phyloP scores from a whole-genome alignment of 2,113 vertebrate species.

The Corythaeola cristata region DNA sequence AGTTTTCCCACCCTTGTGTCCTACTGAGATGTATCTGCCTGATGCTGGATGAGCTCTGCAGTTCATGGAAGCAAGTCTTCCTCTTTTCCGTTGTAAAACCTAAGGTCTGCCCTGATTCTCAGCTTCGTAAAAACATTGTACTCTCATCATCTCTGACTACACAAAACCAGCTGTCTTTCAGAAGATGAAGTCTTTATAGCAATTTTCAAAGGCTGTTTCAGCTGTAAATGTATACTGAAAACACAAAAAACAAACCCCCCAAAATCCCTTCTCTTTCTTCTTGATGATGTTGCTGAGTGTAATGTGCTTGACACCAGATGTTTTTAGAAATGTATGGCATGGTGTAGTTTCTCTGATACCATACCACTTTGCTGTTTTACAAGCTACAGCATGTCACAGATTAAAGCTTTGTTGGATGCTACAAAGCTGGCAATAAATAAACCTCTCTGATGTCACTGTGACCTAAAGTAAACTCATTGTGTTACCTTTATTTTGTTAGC shows the following conservation, averaged over 20 bases:
- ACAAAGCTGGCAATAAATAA: constrained; percentile 71
- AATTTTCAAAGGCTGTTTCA: constrained; percentile 61
- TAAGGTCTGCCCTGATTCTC: constrained; percentile 43
- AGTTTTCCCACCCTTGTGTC: not conserved
- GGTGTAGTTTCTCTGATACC: constrained; percentile 64
- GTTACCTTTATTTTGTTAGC: constrained; percentile 20
- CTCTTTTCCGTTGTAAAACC: not conserved
- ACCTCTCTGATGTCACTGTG: constrained; percentile 63
- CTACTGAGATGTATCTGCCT: not conserved
- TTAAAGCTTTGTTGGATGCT: constrained; percentile 69
- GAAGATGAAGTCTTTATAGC: constrained; percentile 23
- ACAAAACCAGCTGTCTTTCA: constrained; percentile 53
- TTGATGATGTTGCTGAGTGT: constrained; percentile 18
- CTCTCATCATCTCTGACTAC: constrained; percentile 2
- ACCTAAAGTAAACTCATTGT: constrained; percentile 69
- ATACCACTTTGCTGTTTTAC: constrained; percentile 65
- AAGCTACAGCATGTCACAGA: constrained; percentile 67
- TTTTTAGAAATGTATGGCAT: constrained; percentile 54
- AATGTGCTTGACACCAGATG: not conserved
- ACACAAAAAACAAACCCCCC: not conserved
- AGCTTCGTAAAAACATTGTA: not conserved
- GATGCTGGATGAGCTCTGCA: not conserved
- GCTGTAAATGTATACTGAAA: constrained; percentile 48
- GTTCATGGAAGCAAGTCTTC: not conserved
- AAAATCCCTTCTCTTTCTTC: constrained; percentile 50